Conservation (phyloP, 1,140 invertebrate species). For the Proctacanthus coquilletti region DNA sequence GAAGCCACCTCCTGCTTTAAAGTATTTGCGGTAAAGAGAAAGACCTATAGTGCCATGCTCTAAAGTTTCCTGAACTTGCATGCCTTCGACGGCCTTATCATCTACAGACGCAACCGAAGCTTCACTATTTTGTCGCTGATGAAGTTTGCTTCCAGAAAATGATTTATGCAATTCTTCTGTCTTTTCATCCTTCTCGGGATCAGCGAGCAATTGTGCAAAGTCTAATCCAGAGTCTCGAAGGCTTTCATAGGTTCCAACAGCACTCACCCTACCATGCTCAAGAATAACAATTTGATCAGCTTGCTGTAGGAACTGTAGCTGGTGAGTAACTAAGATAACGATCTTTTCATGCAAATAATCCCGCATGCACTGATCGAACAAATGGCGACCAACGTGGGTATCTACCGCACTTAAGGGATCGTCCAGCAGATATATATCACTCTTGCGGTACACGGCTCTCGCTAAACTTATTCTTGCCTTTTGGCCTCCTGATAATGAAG, state of each 20-base stretch:
- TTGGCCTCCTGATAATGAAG: slow-evolving; percentile 77
- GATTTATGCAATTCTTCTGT: slow-evolving; percentile 15
- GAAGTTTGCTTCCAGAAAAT: slow-evolving; percentile 17
- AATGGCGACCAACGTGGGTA: slow-evolving; percentile 47
- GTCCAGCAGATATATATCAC: slow-evolving; percentile 69
- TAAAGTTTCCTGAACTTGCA: slow-evolving; percentile 37
- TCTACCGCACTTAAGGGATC: slow-evolving; percentile 71
- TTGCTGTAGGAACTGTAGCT: slow-evolving; percentile 67
- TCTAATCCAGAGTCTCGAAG: slow-evolving; percentile 44
- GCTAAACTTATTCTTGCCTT: slow-evolving; percentile 78
- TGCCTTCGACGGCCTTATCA: slow-evolving; percentile 36
- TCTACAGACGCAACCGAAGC: slow-evolving; percentile 36
- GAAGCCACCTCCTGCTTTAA: slow-evolving; percentile 39
- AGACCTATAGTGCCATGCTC: slow-evolving; percentile 39
- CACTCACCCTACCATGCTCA: slow-evolving; percentile 42
- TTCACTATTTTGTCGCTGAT: slow-evolving; percentile 30
- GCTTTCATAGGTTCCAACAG: slow-evolving; percentile 43
- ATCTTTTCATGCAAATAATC: slow-evolving; percentile 54
- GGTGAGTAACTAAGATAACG: slow-evolving; percentile 64
- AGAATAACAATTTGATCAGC: slow-evolving; percentile 52
- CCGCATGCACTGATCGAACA: slow-evolving; percentile 54
- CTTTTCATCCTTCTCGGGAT: slow-evolving; percentile 31
- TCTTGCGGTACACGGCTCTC: slow-evolving; percentile 62
- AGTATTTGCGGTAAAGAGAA: slow-evolving; percentile 42
- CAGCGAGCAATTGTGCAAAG: slow-evolving; percentile 43